phyloP scores from a whole-genome alignment of 2,888 invertebrate genomes.

The Tenthredo amoena region DNA sequence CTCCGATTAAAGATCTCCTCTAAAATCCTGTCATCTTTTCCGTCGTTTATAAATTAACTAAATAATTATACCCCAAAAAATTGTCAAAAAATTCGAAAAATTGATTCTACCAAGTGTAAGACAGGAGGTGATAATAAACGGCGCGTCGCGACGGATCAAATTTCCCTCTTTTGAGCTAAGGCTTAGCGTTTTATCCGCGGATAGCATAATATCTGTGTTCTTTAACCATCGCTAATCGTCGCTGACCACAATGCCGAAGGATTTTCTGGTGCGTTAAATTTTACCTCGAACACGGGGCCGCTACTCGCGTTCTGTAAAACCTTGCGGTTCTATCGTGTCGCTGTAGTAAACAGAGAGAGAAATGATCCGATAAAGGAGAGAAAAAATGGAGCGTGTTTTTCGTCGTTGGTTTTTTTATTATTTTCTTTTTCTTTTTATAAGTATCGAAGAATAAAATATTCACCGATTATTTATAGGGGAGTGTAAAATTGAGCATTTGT shows the following conservation, averaged over 20 bases:
- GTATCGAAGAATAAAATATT: neutral
- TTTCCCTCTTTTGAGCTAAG: neutral
- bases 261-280: neutral
- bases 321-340: slow-evolving; percentile 15
- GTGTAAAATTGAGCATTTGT: neutral
- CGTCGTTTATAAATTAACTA: neutral
- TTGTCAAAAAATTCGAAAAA: neutral
- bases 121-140: neutral
- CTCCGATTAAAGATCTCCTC: neutral
- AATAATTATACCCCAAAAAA: neutral
- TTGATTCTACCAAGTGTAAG: neutral
- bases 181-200: neutral
- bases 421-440: neutral
- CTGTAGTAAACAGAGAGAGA: neutral
- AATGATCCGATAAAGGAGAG: neutral
- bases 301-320: neutral
- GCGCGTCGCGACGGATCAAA: neutral
- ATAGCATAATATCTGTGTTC: neutral
- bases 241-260: neutral
- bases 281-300: neutral
- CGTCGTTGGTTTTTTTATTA: neutral
- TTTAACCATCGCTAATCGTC: neutral
- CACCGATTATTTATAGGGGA: neutral
- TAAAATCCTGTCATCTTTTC: neutral
- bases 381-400: neutral